These are phyloP conservation scores for Austrolebias charrua DNA, from an alignment of 2,797 vertebrate species.

Conservation along the genomic window DNA sequence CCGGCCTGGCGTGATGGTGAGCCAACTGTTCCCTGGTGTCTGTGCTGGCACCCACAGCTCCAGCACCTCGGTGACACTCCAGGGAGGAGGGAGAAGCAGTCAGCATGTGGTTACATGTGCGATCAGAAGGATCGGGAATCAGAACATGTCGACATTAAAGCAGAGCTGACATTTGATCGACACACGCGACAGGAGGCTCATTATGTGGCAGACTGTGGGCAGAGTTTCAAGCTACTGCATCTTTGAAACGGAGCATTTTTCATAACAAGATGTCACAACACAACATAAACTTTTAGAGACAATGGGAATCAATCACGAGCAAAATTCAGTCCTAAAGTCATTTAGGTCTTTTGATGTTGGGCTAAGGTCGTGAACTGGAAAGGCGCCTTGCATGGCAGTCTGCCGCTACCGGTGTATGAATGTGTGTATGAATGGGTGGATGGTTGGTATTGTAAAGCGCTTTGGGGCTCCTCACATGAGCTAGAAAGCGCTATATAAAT, in stretches of 20 bases:
- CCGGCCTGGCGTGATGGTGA: conserved; percentile 74
- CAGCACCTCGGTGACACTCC: conserved; percentile 71
- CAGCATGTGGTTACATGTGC: conserved; percentile 55
- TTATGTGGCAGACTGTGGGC: conserved; percentile 29
- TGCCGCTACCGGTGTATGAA: too few species aligned
- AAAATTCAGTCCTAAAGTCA: not conserved
- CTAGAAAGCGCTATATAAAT: too few species aligned
- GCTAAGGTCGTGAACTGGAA: too few species aligned
- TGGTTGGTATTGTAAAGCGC: too few species aligned
- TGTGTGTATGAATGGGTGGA: too few species aligned
- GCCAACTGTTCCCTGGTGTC: conserved; percentile 86
- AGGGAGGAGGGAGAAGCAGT: conserved; percentile 45
- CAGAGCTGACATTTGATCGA: conserved; percentile 39
- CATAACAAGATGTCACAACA: conserved; percentile 8
- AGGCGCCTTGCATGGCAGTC: too few species aligned
- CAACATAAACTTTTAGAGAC: not conserved
- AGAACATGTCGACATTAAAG: conserved; percentile 43
- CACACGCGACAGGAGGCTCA: conserved; percentile 31
- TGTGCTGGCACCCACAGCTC: conserved; percentile 77
- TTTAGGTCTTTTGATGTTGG: too few species aligned
- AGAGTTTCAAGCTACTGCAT: conserved; percentile 28
- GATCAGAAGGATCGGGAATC: conserved; percentile 38
- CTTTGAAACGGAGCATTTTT: conserved; percentile 27
- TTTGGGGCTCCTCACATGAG: too few species aligned
- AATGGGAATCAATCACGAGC: not conserved